These are phyloP conservation scores for Phrixothrix hirtus DNA, from an alignment of 2,888 invertebrate species.

Conservation along the genomic window DNA sequence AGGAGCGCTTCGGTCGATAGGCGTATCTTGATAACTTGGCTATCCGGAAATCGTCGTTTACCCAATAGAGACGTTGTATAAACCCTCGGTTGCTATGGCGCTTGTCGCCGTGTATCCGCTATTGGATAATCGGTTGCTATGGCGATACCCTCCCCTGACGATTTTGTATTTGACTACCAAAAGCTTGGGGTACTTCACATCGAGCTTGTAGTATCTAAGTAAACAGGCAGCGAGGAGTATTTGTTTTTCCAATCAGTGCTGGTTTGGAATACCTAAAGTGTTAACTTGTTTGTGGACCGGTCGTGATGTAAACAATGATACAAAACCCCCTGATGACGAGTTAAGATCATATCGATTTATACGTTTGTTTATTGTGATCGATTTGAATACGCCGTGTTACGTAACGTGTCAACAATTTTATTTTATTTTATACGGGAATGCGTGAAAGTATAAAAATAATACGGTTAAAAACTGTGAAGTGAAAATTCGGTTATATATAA, in stretches of 20 bases:
- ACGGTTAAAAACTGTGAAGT: background rate
- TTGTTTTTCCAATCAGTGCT: slow-evolving; percentile 63
- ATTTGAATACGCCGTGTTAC: slow-evolving; percentile 28
- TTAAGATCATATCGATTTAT: slow-evolving; percentile 54
- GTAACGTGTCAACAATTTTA: slow-evolving; percentile 21
- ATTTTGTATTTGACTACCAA: slow-evolving; percentile 57
- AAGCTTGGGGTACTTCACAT: slow-evolving; percentile 59
- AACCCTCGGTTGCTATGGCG: slow-evolving; percentile 42
- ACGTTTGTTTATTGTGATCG: slow-evolving; percentile 32
- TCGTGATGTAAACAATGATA: slow-evolving; percentile 60
- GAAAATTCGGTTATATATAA: slow-evolving; percentile 9
- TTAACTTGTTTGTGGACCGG: slow-evolving; percentile 58
- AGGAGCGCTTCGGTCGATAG: slow-evolving; percentile 52
- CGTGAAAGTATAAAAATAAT: too few species aligned
- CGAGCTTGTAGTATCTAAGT: slow-evolving; percentile 59
- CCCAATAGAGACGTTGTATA: slow-evolving; percentile 35
- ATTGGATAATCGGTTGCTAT: slow-evolving; percentile 47
- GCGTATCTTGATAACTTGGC: slow-evolving; percentile 53
- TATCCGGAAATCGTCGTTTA: slow-evolving; percentile 26
- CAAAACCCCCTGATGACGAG: slow-evolving; percentile 57
- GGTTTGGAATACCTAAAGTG: slow-evolving; percentile 59
- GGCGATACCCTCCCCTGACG: slow-evolving; percentile 49
- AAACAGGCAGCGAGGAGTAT: slow-evolving; percentile 60
- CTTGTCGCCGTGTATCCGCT: slow-evolving; percentile 29
- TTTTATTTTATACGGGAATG: slow-evolving; percentile 8